Evolutionary conservation across 2,888 invertebrate species (phyloP).

Genomic region (Ferrisia virgata): DNA sequence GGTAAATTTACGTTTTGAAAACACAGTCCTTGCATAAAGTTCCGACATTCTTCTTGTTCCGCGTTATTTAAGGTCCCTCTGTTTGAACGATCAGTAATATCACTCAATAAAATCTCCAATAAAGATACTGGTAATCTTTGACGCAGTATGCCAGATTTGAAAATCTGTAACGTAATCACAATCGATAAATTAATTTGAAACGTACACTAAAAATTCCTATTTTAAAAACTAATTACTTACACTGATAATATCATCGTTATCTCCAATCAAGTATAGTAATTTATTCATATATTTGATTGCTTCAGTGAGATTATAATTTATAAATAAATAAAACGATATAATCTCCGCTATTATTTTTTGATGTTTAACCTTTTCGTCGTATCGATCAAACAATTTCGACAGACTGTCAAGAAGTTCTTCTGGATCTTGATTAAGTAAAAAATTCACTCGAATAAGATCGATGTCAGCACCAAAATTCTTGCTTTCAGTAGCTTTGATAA

Average conservation of each 20-base stretch:
- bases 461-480: constrained; percentile 29
- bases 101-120: neutral
- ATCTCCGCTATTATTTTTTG: constrained; percentile 25
- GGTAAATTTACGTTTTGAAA: neutral
- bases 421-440: neutral
- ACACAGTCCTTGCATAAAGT: neutral
- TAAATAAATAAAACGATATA: neutral
- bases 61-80: neutral
- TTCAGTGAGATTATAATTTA: constrained; percentile 16
- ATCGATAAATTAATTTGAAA: neutral
- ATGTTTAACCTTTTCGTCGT: neutral
- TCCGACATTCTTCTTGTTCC: neutral
- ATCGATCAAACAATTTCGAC: neutral
- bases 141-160: neutral
- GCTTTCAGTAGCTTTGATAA: neutral
- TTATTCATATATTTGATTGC: neutral
- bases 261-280: neutral
- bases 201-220: neutral
- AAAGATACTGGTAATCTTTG: neutral
- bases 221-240: neutral
- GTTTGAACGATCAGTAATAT: neutral
- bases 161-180: neutral
- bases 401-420: neutral
- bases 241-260: neutral
- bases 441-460: neutral